Evolutionary conservation across 1,140 invertebrate genomes (phyloP).

Genomic region (Vanessa atalanta): DNA sequence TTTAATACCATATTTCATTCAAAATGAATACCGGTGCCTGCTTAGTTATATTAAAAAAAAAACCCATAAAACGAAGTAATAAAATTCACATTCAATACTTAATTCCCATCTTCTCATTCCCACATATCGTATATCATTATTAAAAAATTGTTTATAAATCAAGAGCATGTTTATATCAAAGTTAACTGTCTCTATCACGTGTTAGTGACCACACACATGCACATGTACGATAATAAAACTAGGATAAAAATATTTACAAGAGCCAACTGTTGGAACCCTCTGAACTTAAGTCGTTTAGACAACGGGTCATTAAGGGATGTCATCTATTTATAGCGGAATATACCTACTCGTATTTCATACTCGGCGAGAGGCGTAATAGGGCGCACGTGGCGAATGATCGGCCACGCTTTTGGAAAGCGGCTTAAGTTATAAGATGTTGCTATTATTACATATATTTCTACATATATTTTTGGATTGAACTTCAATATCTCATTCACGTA

Average conservation of each 20-base stretch:
- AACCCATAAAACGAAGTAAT: neutral
- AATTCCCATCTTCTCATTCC: neutral
- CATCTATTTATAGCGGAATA: constrained; percentile 57
- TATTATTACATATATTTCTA: neutral
- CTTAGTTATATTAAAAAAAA: neutral
- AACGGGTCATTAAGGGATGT: constrained; percentile 67
- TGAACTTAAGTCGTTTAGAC: constrained; percentile 48
- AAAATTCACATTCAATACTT: constrained; percentile 3
- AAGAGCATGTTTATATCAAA: constrained; percentile 1
- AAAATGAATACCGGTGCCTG: neutral
- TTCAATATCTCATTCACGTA: too few species aligned
- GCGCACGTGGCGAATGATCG: constrained; percentile 57
- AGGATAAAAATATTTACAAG: constrained; percentile 59
- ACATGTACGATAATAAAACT: constrained; percentile 39
- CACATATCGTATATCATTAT: constrained; percentile 11
- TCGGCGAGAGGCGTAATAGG: constrained; percentile 61
- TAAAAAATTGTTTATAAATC: constrained; percentile 14
- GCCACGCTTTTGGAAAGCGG: constrained; percentile 22
- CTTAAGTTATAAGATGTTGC: constrained; percentile 29
- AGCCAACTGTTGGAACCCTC: constrained; percentile 48
- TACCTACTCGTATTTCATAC: constrained; percentile 58
- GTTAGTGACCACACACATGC: constrained; percentile 45
- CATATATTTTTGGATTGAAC: neutral
- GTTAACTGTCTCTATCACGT: constrained; percentile 5
- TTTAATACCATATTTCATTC: too few species aligned